Evolutionary conservation across 2,797 vertebrate genomes (phyloP).

Genomic region (Alfaro cultratus): DNA sequence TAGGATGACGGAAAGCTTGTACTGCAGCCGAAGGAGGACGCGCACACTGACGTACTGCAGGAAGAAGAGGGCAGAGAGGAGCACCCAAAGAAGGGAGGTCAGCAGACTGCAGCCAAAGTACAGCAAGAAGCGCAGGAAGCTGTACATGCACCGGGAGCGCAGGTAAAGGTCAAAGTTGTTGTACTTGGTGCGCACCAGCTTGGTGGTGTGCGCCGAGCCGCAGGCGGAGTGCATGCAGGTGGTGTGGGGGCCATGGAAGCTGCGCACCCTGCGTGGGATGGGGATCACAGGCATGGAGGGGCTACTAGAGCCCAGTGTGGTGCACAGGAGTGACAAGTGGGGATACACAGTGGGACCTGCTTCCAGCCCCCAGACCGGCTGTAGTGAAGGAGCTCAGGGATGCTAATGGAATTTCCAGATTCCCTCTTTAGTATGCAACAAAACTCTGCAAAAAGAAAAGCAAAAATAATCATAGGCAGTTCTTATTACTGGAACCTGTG

Average conservation of each 20-base stretch:
- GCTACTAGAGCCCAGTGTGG: slow-evolving; percentile 73
- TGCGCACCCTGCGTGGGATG: slow-evolving; percentile 96
- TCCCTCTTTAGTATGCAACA: slow-evolving; percentile 13
- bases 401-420: not conserved
- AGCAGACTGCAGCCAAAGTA: slow-evolving; percentile 98
- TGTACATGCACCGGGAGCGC: slow-evolving; percentile 92
- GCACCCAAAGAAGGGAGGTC: slow-evolving; percentile 96
- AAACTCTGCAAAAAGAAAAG: slow-evolving; percentile 32
- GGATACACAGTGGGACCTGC: slow-evolving; percentile 51
- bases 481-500: not conserved
- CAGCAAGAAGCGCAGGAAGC: slow-evolving; percentile 95
- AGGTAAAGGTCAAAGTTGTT: slow-evolving; percentile 94
- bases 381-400: slow-evolving; percentile 33
- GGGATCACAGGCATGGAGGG: slow-evolving; percentile 96
- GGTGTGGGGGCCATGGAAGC: slow-evolving; percentile 97
- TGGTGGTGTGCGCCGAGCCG: slow-evolving; percentile 87
- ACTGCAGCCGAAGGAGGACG: slow-evolving; percentile 93
- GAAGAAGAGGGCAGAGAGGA: slow-evolving; percentile 91
- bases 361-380: slow-evolving; percentile 23
- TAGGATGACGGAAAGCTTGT: slow-evolving; percentile 95
- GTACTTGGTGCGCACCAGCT: slow-evolving; percentile 94
- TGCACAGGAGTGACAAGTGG: slow-evolving; percentile 49
- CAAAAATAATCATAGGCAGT: not conserved
- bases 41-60: slow-evolving; percentile 92
- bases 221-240: slow-evolving; percentile 98